A percentile compares a stretch with the other conserved stretches of the same genome.
Conservation (phyloP, 1,140 invertebrate genomes). For the Rhynchophorus ferrugineus region DNA sequence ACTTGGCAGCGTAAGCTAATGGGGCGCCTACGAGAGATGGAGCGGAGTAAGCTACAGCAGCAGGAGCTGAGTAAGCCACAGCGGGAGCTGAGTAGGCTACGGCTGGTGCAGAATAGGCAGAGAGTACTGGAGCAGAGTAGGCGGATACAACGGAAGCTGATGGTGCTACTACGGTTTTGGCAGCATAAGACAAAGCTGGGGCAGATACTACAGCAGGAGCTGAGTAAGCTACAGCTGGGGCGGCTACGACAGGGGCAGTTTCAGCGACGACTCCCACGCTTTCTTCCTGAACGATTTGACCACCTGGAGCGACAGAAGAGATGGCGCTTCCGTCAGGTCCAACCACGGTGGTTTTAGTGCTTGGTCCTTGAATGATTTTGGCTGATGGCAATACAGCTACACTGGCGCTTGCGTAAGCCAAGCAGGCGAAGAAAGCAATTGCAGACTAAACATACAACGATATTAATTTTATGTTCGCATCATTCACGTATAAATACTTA, state of each 20-base stretch:
- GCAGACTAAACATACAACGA: slow-evolving; percentile 8
- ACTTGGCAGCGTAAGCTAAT: neutral
- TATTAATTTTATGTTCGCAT: neutral
- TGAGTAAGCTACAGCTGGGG: slow-evolving; percentile 1
- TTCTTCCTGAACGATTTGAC: slow-evolving; percentile 25
- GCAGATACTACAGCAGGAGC: neutral
- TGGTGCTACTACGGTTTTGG: neutral
- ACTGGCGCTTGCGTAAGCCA: slow-evolving; percentile 26
- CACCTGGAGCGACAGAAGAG: slow-evolving; percentile 25
- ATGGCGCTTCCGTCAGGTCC: slow-evolving; percentile 31
- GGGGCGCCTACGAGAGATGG: neutral
- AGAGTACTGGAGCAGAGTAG: slow-evolving; percentile 14
- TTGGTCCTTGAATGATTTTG: slow-evolving; percentile 29
- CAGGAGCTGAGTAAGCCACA: neutral
- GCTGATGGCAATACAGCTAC: slow-evolving; percentile 17
- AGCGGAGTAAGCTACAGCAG: slow-evolving; percentile 1
- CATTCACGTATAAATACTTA: neutral
- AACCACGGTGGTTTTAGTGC: slow-evolving; percentile 26
- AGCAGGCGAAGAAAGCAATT: slow-evolving; percentile 22
- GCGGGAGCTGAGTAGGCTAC: slow-evolving; percentile 1
- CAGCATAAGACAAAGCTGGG: neutral
- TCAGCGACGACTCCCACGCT: slow-evolving; percentile 10
- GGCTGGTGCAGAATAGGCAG: slow-evolving; percentile 11
- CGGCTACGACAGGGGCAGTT: slow-evolving; percentile 9
- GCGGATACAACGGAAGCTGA: neutral